A percentile compares a stretch with the other conserved stretches of the same genome.
These are phyloP conservation scores for Apis mellifera DNA, from an alignment of 1,140 invertebrate genomes.

Conservation along the genomic window DNA sequence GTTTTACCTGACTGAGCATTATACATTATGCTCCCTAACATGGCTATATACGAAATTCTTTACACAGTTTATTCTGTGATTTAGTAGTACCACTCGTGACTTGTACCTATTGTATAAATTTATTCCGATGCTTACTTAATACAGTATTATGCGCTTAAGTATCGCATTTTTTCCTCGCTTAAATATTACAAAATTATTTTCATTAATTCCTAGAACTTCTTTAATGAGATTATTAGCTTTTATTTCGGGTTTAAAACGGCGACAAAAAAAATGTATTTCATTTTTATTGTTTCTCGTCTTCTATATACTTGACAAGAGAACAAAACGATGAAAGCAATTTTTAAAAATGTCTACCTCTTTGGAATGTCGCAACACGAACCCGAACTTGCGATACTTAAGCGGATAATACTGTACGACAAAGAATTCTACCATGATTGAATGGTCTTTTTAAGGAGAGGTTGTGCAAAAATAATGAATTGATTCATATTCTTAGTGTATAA, in stretches of 20 bases:
- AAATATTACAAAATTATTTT: too few species aligned
- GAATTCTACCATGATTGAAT: conserved; percentile 43
- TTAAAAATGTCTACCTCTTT: too few species aligned
- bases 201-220: too few species aligned
- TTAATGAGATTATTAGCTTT: too few species aligned
- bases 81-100: conserved; percentile 53
- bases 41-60: conserved; percentile 39
- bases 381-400: too few species aligned
- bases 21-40: conserved; percentile 32
- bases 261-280: too few species aligned
- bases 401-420: neutral
- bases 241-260: too few species aligned
- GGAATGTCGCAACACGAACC: too few species aligned
- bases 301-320: too few species aligned
- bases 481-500: conserved; percentile 27
- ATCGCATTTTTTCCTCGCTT: too few species aligned
- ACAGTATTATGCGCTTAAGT: neutral
- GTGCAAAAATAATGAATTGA: conserved; percentile 34
- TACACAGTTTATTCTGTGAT: conserved; percentile 53
- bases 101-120: conserved; percentile 69
- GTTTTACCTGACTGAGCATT: conserved; percentile 47
- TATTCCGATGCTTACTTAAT: conserved; percentile 56
- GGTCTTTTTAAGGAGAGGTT: conserved; percentile 49
- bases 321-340: too few species aligned
- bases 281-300: too few species aligned